Evolutionary conservation across 2,797 vertebrate genomes (phyloP).

Genomic region (Periparus ater): DNA sequence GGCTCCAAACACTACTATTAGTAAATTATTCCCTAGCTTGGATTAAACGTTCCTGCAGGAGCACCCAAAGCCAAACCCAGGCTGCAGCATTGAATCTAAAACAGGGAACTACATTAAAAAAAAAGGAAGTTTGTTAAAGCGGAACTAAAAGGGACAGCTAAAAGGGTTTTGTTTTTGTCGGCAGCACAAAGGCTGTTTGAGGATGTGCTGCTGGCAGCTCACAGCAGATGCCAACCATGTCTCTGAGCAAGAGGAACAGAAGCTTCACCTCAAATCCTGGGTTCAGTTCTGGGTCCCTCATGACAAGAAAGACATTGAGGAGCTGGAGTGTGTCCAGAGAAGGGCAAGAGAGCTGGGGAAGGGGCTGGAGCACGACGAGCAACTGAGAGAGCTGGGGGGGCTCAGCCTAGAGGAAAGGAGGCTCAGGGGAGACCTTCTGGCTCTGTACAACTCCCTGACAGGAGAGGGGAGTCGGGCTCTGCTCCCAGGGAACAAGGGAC

Average conservation of each 20-base stretch:
- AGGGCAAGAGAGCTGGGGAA: background rate
- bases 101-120: conserved; percentile 6
- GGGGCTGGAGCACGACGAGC: background rate
- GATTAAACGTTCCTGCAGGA: background rate
- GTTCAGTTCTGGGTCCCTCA: background rate
- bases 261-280: background rate
- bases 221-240: background rate
- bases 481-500: background rate
- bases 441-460: background rate
- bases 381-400: background rate
- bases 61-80: background rate
- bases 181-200: conserved; percentile 41
- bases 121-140: conserved; percentile 36
- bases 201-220: background rate
- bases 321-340: background rate
- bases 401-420: background rate
- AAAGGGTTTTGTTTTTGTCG: background rate
- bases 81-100: background rate
- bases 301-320: background rate
- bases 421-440: background rate
- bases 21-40: background rate
- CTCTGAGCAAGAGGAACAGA: background rate
- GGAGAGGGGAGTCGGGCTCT: background rate
- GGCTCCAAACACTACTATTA: background rate
- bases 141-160: conserved; percentile 29